Evolutionary conservation across 2,888 invertebrate genomes (phyloP).

Genomic region (Papilio demoleus): DNA sequence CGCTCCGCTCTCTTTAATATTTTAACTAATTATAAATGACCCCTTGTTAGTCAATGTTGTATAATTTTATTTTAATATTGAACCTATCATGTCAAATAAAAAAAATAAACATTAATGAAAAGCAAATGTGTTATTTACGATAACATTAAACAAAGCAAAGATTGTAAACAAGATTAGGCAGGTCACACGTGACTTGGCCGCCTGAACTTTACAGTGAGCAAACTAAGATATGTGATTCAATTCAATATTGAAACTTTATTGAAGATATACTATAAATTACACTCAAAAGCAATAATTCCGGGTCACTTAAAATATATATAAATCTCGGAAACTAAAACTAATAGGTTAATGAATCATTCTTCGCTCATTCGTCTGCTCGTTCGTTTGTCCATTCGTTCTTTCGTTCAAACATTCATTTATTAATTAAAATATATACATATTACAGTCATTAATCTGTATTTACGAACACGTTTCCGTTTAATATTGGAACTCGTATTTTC

Average conservation of each 20-base stretch:
- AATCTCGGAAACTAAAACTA: too few species aligned
- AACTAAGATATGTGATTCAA: constrained; percentile 1
- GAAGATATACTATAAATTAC: neutral
- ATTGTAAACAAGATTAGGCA: constrained; percentile 25
- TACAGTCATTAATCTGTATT: neutral
- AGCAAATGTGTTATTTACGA: neutral
- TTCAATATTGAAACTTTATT: constrained; percentile 4
- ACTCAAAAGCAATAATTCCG: too few species aligned
- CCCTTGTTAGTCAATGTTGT: too few species aligned
- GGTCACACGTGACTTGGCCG: constrained; percentile 35
- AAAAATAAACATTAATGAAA: constrained; percentile 2
- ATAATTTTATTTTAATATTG: too few species aligned
- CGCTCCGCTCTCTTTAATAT: too few species aligned
- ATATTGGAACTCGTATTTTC: neutral
- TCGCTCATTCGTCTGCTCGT: too few species aligned
- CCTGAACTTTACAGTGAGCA: neutral
- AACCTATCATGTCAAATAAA: neutral
- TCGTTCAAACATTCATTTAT: too few species aligned
- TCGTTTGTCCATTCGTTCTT: too few species aligned
- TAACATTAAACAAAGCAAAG: constrained; percentile 2
- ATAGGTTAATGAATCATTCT: too few species aligned
- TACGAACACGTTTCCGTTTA: neutral
- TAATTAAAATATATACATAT: neutral
- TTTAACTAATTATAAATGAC: too few species aligned
- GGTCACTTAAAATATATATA: too few species aligned